phyloP scores from a whole-genome alignment of 1,140 invertebrate genomes.

The Andrena cerasifolii region DNA sequence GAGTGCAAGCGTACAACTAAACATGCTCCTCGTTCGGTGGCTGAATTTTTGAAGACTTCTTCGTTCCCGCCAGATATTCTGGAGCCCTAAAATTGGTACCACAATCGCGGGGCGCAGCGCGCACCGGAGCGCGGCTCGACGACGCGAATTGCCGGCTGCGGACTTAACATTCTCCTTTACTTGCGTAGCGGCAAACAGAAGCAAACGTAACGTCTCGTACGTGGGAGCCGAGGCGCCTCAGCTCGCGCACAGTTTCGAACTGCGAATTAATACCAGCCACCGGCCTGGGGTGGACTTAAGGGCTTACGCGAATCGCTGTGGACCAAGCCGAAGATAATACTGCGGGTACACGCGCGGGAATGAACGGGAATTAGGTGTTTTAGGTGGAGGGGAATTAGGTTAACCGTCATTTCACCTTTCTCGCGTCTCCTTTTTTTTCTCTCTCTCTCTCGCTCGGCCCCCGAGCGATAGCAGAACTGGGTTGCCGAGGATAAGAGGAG shows the following conservation, averaged over 20 bases:
- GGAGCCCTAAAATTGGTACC: too few relatives aligned
- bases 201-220: not conserved
- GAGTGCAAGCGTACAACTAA: too few relatives aligned
- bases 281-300: slow-evolving; percentile 41
- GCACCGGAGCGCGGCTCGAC: too few relatives aligned
- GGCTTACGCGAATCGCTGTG: slow-evolving; percentile 50
- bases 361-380: slow-evolving; percentile 48
- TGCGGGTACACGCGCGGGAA: slow-evolving; percentile 46
- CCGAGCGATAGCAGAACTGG: not conserved
- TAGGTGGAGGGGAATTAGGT: slow-evolving; percentile 19
- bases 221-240: not conserved
- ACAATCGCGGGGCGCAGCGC: too few relatives aligned
- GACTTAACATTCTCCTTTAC: too few relatives aligned
- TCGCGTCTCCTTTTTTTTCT: too few relatives aligned
- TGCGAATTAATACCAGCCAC: slow-evolving; percentile 51
- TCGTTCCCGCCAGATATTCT: too few relatives aligned
- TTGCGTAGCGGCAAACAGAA: not conserved
- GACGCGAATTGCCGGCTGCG: too few relatives aligned
- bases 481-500: not conserved
- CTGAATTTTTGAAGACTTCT: too few relatives aligned
- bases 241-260: slow-evolving; percentile 34
- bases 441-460: not conserved
- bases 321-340: slow-evolving; percentile 52
- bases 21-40: too few relatives aligned
- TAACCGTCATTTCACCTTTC: not conserved